Percentiles rank a stretch among this genome's conserved stretches.
Conservation (phyloP, 2,888 invertebrate species). For the Amiota communis region DNA sequence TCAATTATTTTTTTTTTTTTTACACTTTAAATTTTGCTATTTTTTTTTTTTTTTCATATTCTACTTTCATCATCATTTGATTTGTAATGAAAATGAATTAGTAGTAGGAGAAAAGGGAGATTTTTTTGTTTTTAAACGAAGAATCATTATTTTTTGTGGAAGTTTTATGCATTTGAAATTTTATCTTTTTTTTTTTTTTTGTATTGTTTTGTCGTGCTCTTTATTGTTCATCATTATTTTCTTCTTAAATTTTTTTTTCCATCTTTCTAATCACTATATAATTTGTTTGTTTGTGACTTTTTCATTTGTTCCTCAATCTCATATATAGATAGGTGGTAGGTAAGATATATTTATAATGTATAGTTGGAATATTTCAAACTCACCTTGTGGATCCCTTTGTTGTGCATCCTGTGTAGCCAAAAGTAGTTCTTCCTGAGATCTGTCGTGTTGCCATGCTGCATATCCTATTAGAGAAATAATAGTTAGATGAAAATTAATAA, state of each 20-base stretch:
- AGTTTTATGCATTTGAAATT: constrained; percentile 36
- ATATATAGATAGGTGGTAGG: neutral
- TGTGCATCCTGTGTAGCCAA: constrained; percentile 84
- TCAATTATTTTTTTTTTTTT: too few species aligned
- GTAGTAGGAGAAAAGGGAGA: too few species aligned
- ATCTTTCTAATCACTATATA: constrained; percentile 30
- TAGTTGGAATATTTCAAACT: constrained; percentile 72
- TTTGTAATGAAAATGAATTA: too few species aligned
- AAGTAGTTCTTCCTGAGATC: constrained; percentile 89
- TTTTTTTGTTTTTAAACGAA: neutral
- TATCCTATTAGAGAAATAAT: constrained; percentile 81
- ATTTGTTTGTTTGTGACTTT: constrained; percentile 59
- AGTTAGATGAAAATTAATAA: neutral
- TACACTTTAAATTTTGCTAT: neutral
- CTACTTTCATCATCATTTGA: too few species aligned
- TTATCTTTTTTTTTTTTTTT: constrained; percentile 50
- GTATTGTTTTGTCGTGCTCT: constrained; percentile 58
- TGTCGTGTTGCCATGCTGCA: constrained; percentile 88
- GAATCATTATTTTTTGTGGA: neutral
- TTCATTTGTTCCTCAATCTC: constrained; percentile 29
- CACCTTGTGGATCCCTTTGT: constrained; percentile 94
- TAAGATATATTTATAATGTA: neutral
- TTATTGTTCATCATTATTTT: constrained; percentile 44
- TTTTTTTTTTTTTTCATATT: neutral
- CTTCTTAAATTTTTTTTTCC: constrained; percentile 42